Conservation (phyloP, 2,888 invertebrate species). For the Stenodema calcarata region DNA sequence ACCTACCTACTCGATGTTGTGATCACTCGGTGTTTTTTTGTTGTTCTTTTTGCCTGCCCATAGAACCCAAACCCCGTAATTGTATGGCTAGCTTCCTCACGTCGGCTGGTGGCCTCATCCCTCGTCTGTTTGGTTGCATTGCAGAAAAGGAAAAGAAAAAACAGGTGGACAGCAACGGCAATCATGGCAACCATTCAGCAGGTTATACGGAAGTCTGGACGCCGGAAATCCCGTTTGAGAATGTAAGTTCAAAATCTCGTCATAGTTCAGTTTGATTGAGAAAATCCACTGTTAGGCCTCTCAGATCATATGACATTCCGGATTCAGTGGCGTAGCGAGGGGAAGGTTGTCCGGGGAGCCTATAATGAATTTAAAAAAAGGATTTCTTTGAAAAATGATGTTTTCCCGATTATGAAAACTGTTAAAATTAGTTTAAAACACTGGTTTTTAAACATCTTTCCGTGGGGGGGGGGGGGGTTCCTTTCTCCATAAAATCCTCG, state of each 20-base stretch:
- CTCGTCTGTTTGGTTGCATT: constrained; percentile 49
- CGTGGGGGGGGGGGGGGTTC: no score
- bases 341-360: no score
- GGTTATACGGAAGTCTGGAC: constrained; percentile 82
- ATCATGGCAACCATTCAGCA: constrained; percentile 63
- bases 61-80: constrained; percentile 49
- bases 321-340: no score
- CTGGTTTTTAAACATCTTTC: no score
- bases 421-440: no score
- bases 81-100: constrained; percentile 47
- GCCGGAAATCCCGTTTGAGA: constrained; percentile 90
- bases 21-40: background rate
- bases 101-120: constrained; percentile 40
- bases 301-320: no score
- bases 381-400: no score
- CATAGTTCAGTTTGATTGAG: no score
- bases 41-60: background rate
- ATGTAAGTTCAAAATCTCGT: constrained; percentile 67
- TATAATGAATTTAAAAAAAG: no score
- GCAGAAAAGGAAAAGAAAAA: constrained; percentile 54
- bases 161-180: constrained; percentile 58
- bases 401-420: no score
- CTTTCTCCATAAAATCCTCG: no score
- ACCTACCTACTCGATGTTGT: background rate
- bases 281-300: no score